These are phyloP conservation scores for Alcis repandata DNA, from an alignment of 2,888 invertebrate genomes.

Conservation along the genomic window DNA sequence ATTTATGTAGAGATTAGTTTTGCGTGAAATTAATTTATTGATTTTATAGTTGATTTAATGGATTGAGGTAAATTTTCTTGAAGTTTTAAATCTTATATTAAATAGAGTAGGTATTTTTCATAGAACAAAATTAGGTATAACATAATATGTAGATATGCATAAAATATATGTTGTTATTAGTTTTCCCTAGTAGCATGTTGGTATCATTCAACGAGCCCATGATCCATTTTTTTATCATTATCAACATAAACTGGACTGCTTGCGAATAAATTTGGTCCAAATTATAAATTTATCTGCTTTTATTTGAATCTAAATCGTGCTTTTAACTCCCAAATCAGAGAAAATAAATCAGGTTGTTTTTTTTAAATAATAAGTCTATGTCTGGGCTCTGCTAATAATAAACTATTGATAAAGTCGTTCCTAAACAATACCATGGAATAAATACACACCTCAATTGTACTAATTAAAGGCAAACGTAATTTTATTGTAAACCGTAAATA, in stretches of 20 bases:
- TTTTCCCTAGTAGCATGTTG: not conserved
- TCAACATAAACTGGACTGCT: not conserved
- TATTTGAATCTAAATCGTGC: not conserved
- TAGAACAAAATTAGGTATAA: too few relatives aligned
- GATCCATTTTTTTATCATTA: not conserved
- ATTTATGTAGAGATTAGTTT: not conserved
- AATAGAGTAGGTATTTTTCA: too few relatives aligned
- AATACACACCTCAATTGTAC: too few relatives aligned
- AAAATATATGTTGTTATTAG: not conserved
- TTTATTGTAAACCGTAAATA: slow-evolving; percentile 8
- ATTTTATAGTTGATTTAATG: slow-evolving; percentile 1
- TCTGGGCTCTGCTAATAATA: too few relatives aligned
- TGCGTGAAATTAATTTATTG: slow-evolving; percentile 22
- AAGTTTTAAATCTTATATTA: not conserved
- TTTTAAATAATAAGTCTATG: too few relatives aligned
- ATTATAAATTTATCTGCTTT: not conserved
- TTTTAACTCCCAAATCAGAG: not conserved
- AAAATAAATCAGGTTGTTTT: not conserved
- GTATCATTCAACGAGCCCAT: not conserved
- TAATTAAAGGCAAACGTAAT: too few relatives aligned
- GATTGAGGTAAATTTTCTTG: not conserved
- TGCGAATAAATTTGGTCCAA: too few relatives aligned
- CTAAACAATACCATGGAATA: not conserved
- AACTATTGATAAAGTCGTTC: too few relatives aligned
- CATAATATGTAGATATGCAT: not conserved